Evolutionary conservation across 2,113 vertebrate species (phyloP).

Genomic region (Uria lomvia): DNA sequence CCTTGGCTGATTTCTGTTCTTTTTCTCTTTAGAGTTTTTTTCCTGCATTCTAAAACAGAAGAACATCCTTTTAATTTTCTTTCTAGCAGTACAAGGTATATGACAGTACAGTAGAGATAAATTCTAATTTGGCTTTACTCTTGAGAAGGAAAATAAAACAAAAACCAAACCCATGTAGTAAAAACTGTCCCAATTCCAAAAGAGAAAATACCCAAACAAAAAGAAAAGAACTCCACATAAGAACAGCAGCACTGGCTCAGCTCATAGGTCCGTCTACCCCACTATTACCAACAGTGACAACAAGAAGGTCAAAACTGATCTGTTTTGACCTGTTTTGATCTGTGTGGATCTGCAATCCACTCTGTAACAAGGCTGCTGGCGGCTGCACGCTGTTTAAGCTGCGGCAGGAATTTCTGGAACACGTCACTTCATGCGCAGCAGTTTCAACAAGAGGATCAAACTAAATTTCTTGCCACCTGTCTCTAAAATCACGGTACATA

Average conservation of each 20-base stretch:
- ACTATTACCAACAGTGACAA: not conserved
- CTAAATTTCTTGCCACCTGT: not conserved
- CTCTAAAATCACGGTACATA: not conserved
- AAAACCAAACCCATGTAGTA: not conserved
- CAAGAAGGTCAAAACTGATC: not conserved
- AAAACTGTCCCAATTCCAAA: not conserved
- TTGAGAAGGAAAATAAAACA: not conserved
- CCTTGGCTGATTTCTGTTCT: not conserved
- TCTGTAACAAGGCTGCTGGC: not conserved
- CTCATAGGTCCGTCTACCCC: not conserved
- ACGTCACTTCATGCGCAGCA: not conserved
- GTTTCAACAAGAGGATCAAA: not conserved
- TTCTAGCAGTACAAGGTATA: not conserved
- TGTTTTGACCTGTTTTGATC: too few species aligned
- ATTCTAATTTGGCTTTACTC: not conserved
- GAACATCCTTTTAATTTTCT: not conserved
- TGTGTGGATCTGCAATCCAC: not conserved
- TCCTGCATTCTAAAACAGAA: not conserved
- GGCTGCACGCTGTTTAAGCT: not conserved
- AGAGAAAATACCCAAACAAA: not conserved
- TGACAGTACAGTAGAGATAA: not conserved
- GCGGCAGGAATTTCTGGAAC: not conserved
- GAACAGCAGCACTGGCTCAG: not conserved
- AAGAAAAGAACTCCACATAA: not conserved
- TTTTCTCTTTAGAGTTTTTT: not conserved